Base-by-base conservation (phyloP, 1,140 invertebrate genomes). In the Ceratosolen fusciceps region DNA sequence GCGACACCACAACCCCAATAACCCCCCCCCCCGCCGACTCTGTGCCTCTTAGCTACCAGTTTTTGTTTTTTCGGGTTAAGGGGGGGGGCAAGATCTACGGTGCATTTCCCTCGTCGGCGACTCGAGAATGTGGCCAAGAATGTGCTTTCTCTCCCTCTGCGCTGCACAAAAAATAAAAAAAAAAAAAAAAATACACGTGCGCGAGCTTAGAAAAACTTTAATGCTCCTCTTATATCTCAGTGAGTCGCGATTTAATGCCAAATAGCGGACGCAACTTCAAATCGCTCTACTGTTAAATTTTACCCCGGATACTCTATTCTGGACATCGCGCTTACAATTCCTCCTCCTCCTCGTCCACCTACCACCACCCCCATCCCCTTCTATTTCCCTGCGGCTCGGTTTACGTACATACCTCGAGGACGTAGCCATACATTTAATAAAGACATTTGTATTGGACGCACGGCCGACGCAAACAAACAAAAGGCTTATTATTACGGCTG, bases 161-260 rank as follows among this genome's bases (percentile, higher is more conserved):
- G 31, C 21, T n/a, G 26, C 19, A 12, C 34, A 26, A 60, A 43
- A 60, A n/a, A n/a, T n/a, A n/a, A n/a, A n/a, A n/a, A n/a, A n/a
- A n/a, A n/a, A n/a, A n/a, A n/a, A n/a, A n/a, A n/a, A n/a, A 74
- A 74, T 43, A 26, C 26, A 39, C n/a, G 19, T 39, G 54, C n/a
- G 14, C 21, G 60, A 31, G 16, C 34, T 0, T 34, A 26, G 31
- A 60, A 60, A 60, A 74, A 74, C 47, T 73, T 73, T 52, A 73
- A 73, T 54, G 71, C 9, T 54, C 56, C n/a, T 39, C 39, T 58
- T 74, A 60, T 74, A 43, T 74, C 39, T 74, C 21, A 60, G 21
- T 10, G 8, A 70, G 37, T 49, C 29, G 43, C 67, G 26, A 74
- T 74, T 74, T 60, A 74, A 37, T 24, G 39, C 39, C 71, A 54